Evolutionary conservation across 1,140 invertebrate species (phyloP).

Genomic region (Coelopa frigida): DNA sequence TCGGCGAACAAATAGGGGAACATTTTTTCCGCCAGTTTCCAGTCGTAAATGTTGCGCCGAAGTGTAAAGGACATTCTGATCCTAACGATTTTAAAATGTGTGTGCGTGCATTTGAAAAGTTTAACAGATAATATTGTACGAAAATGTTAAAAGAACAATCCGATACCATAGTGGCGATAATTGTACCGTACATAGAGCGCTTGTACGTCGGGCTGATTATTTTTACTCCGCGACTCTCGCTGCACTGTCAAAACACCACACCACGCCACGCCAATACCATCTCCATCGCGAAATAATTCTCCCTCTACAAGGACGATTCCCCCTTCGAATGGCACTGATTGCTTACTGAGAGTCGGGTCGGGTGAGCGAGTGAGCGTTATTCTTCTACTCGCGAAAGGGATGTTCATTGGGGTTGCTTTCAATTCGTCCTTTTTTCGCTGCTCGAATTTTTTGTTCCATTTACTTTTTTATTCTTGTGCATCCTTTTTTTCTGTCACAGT

Average conservation of each 20-base stretch:
- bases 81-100: too few relatives aligned
- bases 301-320: not conserved
- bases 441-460: not conserved
- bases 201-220: slow-evolving; percentile 38
- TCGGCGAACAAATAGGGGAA: slow-evolving; percentile 14
- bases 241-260: too few relatives aligned
- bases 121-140: too few relatives aligned
- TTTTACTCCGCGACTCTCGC: slow-evolving; percentile 20
- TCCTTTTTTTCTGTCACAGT: slow-evolving; percentile 11
- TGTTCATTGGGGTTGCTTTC: slow-evolving; percentile 4
- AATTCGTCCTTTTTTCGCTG: slow-evolving; percentile 2
- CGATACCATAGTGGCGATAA: too few relatives aligned
- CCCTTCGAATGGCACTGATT: too few relatives aligned
- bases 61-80: too few relatives aligned
- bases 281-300: not conserved
- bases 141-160: too few relatives aligned
- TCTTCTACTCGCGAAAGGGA: slow-evolving; percentile 7
- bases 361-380: slow-evolving; percentile 5
- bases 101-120: too few relatives aligned
- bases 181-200: too few relatives aligned
- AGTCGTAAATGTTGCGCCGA: too few relatives aligned
- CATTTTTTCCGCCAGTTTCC: too few relatives aligned
- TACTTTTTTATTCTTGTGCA: slow-evolving; percentile 2
- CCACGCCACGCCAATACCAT: not conserved
- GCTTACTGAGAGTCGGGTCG: not conserved